phyloP scores from a whole-genome alignment of 2,888 invertebrate genomes.

The Stenichneumon culpator region DNA sequence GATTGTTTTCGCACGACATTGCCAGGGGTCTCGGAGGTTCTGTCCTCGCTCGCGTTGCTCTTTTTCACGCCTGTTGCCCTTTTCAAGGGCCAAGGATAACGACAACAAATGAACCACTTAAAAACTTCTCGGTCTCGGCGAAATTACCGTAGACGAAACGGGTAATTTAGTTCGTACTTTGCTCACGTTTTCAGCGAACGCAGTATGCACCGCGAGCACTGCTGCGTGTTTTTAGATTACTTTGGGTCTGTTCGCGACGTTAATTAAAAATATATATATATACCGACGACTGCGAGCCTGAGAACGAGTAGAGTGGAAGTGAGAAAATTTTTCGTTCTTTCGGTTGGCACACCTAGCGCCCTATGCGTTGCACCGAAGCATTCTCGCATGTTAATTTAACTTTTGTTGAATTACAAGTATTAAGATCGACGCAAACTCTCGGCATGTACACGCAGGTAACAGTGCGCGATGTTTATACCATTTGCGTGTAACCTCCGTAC shows the following conservation, averaged over 20 bases:
- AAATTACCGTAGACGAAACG: constrained; percentile 30
- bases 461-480: background rate
- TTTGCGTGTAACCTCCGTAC: background rate
- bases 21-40: constrained; percentile 18
- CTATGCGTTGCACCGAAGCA: background rate
- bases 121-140: constrained; percentile 2
- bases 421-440: background rate
- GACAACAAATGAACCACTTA: constrained; percentile 33
- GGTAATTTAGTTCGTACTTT: constrained; percentile 43
- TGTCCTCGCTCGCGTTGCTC: constrained; percentile 37
- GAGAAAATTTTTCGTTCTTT: constrained; percentile 5
- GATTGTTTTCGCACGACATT: constrained; percentile 49
- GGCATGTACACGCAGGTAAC: background rate
- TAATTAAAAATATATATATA: constrained; percentile 16
- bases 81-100: constrained; percentile 55
- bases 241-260: constrained; percentile 20
- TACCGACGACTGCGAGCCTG: constrained; percentile 48
- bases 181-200: constrained; percentile 39
- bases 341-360: background rate
- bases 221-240: constrained; percentile 26
- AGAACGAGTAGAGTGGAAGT: constrained; percentile 30
- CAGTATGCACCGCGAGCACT: background rate
- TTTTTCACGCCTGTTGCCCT: constrained; percentile 51
- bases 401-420: constrained; percentile 27
- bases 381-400: constrained; percentile 22